These are phyloP conservation scores for Nowickia ferox DNA, from an alignment of 2,888 invertebrate species.

Conservation along the genomic window DNA sequence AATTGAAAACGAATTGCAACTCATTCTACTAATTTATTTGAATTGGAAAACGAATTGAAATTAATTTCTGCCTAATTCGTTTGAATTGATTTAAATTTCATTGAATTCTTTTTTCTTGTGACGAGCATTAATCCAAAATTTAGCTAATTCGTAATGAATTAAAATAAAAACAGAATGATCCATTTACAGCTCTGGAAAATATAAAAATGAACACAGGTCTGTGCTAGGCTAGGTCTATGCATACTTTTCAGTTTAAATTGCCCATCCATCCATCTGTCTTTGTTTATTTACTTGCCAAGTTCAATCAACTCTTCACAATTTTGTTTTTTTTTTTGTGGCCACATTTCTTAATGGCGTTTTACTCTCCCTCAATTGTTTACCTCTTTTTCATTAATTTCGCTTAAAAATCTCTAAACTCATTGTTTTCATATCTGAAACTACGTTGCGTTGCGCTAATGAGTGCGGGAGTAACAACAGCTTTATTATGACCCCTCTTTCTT, in stretches of 20 bases:
- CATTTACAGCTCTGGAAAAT: too few species aligned
- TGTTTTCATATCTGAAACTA: slow-evolving; percentile 10
- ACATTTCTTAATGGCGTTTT: slow-evolving; percentile 35
- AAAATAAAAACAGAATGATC: too few species aligned
- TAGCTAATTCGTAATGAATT: too few species aligned
- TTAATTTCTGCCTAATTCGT: too few species aligned
- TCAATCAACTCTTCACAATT: slow-evolving; percentile 45
- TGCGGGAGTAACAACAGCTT: slow-evolving; percentile 50
- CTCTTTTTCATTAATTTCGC: slow-evolving; percentile 19
- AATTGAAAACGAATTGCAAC: too few species aligned
- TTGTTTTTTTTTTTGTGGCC: background rate
- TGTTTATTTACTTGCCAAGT: slow-evolving; percentile 44
- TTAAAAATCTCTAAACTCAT: slow-evolving; percentile 34
- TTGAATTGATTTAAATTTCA: too few species aligned
- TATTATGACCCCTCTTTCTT: slow-evolving; percentile 14
- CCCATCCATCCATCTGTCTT: background rate
- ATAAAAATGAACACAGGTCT: too few species aligned
- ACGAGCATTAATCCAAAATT: too few species aligned
- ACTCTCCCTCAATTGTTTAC: slow-evolving; percentile 37
- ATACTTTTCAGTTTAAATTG: background rate
- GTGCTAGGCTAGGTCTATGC: background rate
- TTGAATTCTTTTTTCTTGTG: too few species aligned
- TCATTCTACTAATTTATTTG: too few species aligned
- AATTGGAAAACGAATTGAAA: too few species aligned
- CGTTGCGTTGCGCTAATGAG: slow-evolving; percentile 37